Conservation (phyloP, 2,797 vertebrate genomes). For the Fundulus diaphanus region DNA sequence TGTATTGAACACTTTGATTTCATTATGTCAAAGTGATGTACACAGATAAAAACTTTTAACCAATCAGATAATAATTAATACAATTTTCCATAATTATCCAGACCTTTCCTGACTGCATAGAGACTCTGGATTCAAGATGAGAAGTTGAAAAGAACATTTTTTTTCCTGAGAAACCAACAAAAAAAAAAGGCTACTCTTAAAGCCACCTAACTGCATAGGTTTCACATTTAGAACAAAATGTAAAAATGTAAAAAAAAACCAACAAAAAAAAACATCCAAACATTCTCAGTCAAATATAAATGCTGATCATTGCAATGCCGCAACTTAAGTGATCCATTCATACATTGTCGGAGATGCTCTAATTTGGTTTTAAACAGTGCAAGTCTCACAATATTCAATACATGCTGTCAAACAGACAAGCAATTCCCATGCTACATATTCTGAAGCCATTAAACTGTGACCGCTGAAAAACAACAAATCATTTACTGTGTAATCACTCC, state of each 20-base stretch:
- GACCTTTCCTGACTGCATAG: neutral
- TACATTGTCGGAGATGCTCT: neutral
- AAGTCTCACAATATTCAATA: neutral
- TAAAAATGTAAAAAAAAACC: neutral
- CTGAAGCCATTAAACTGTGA: neutral
- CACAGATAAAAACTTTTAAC: neutral
- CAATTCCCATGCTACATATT: neutral
- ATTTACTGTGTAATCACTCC: neutral
- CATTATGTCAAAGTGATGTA: too few species aligned
- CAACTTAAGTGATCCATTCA: neutral
- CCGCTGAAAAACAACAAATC: constrained; percentile 10
- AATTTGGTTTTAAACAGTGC: neutral
- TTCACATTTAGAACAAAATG: neutral
- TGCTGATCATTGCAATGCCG: neutral
- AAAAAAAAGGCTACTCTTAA: neutral
- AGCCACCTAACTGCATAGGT: neutral
- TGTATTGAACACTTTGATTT: too few species aligned
- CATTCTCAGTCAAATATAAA: neutral
- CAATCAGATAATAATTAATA: neutral
- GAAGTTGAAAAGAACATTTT: neutral
- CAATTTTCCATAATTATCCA: neutral
- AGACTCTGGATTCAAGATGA: neutral
- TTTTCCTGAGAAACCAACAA: neutral
- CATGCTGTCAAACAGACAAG: constrained; percentile 1
- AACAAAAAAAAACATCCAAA: neutral